Evolutionary conservation across 2,888 invertebrate species (phyloP), one percentile per base, ranked within the genome.

Genomic region (Campaea margaritaria): DNA sequence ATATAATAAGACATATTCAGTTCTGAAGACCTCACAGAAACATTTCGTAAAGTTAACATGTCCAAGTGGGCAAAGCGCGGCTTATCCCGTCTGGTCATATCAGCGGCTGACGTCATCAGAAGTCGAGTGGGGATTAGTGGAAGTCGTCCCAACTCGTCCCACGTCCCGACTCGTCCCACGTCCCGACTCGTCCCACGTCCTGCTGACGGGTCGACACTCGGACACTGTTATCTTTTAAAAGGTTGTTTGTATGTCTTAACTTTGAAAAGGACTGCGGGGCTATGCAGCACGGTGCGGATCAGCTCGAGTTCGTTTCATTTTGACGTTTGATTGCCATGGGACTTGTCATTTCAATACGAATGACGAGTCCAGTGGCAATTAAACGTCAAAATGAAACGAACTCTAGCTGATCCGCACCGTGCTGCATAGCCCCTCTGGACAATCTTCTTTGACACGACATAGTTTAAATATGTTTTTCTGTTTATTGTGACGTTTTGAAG

Each of bases 111-210:
- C 58, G 69, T 67, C 69, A 62, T 64, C 66, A 63, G 27, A 42
- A 65, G 68, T 69, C 69, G 66, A 61, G 63, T 58, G 47, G 36
- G 68, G 64, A 64, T 70, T 70, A 69, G 45, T 38, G 47, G 60
- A 57, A 60, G 62, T 63, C 67, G 63, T 16, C 59, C 65, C 64
- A 43, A 21, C 21, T 21, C 58, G 70, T 64, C 65, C 57, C 21
- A 21, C 21, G 21, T 21, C 59, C 65, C 64, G 42, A 21, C 21
- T 21, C 58, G 70, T 64, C 65, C 57, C 21, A 21, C 58, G 70
- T 64, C 65, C 57, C 48, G 16, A n/a, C n/a, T 64, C 67, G 63
- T 15, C 59, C 65, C 64, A 45, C 58, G 70, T 64, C 65, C 57
- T 44, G 16, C 46, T 58, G 50, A 50, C 54, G 36, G 52, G 39